Evolutionary conservation across 2,797 vertebrate genomes (phyloP), one percentile per base, ranked within the genome.

Genomic region (Propithecus deckenii): DNA sequence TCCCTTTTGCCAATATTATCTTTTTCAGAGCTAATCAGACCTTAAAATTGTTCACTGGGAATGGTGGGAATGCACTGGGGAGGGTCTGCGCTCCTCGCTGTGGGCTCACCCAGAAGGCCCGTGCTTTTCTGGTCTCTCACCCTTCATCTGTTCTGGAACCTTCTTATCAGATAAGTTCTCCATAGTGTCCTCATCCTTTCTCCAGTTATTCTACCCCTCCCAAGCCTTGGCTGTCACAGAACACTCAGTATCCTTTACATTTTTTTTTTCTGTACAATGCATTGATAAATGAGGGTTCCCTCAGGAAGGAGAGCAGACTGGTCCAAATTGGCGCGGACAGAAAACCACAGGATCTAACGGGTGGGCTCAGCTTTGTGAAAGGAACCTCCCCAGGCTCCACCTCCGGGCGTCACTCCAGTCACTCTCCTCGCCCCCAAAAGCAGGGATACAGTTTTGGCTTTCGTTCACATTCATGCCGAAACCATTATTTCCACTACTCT

Each of bases 71-170:
- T 63, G 72, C 9, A 32, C 13, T 12, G 28, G 25, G 76, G 52
- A 15, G 43, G 50, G 5, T 2, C 17, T 0, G 48, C 0, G 23
- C 13, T 32, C 87, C 17, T 17, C 48, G 7, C 22, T 2, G 1
- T 4, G 18, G 59, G 17, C 6, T 30, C 55, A 4, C 17, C 0
- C 1, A 5, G 57, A 48, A 91, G 79, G 20, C 12, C 25, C 17
- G 4, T 41, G 38, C 78, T 28, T n/a, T 79, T 50, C 59, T 3
- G 6, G 41, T 5, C 7, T 43, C 78, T 76, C 46, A 5, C 0
- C 1, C 28, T 15, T 41, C 18, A 8, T 52, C 32, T 67, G 35
- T 30, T 81, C 50, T 7, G 14, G 85, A n/a, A 75, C 23, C 2
- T 69, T 72, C 61, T 55, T 13, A 71, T 67, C 48, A 10, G 41